A percentile compares a stretch with the other conserved stretches of the same genome.
Evolutionary conservation across 2,888 invertebrate species (phyloP).

Genomic region (Odontocolon sp.): DNA sequence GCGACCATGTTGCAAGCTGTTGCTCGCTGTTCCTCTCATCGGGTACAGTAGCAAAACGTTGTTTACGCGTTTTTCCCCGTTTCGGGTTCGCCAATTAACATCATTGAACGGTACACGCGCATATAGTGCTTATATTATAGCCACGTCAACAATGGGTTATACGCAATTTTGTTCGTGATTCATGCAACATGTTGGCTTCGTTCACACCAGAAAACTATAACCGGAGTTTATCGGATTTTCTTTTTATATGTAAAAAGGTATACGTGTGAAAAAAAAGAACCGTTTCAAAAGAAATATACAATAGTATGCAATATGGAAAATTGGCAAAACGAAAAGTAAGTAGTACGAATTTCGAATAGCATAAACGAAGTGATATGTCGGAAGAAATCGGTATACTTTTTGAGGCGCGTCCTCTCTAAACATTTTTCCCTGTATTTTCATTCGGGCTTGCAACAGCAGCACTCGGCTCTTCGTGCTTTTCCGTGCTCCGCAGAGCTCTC

Average conservation of each 20-base stretch:
- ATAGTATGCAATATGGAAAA: not conserved
- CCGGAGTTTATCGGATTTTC: too few species aligned
- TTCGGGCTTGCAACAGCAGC: not conserved
- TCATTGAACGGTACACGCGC: conserved; percentile 48
- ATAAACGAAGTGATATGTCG: too few species aligned
- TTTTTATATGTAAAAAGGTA: too few species aligned
- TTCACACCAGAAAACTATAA: too few species aligned
- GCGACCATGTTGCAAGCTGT: conserved; percentile 55
- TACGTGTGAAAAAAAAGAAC: not conserved
- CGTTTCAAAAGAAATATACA: not conserved
- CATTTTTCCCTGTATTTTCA: conserved; percentile 29
- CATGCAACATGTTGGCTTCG: too few species aligned
- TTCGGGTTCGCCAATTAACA: conserved; percentile 48
- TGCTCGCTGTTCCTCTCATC: conserved; percentile 40
- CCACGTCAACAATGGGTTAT: not conserved
- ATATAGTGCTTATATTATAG: not conserved
- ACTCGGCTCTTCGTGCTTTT: not conserved
- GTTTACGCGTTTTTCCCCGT: conserved; percentile 53
- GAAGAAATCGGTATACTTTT: conserved; percentile 1
- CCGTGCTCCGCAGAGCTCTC: not conserved
- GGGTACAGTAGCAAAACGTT: conserved; percentile 39
- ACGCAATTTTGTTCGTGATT: conserved; percentile 42
- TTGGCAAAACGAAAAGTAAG: not conserved
- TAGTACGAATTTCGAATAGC: not conserved
- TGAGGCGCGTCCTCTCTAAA: not conserved